phyloP scores from a whole-genome alignment of 2,888 invertebrate species.

The Scrobipalpa costella region DNA sequence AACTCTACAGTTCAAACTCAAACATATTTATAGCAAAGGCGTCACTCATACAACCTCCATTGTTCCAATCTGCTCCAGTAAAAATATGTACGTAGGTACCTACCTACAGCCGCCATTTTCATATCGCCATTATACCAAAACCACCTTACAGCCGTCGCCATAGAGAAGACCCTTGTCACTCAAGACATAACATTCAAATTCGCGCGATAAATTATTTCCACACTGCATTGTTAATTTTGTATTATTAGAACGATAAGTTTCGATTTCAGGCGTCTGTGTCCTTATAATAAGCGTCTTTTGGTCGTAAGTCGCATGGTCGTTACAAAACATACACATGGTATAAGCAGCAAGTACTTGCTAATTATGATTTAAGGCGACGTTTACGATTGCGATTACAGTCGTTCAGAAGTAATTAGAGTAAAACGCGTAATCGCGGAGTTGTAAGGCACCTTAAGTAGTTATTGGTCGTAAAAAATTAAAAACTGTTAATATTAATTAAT shows the following conservation, averaged over 20 bases:
- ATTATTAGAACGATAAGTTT: slow-evolving; percentile 13
- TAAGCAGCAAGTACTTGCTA: slow-evolving; percentile 28
- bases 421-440: slow-evolving; percentile 18
- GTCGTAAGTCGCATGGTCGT: slow-evolving; percentile 24
- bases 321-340: slow-evolving; percentile 8
- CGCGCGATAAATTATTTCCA: slow-evolving; percentile 3
- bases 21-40: slow-evolving; percentile 38
- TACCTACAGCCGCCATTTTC: slow-evolving; percentile 41
- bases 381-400: slow-evolving; percentile 42
- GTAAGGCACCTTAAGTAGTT: slow-evolving; percentile 16
- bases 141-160: background rate
- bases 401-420: slow-evolving; percentile 32
- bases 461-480: slow-evolving; percentile 15
- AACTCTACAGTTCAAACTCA: slow-evolving; percentile 19
- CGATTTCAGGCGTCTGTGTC: background rate
- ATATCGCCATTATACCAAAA: slow-evolving; percentile 29
- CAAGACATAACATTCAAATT: slow-evolving; percentile 26
- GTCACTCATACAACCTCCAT: slow-evolving; percentile 39
- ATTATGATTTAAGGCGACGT: slow-evolving; percentile 46
- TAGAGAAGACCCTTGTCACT: slow-evolving; percentile 22
- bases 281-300: slow-evolving; percentile 26
- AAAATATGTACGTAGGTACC: slow-evolving; percentile 37
- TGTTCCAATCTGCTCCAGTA: slow-evolving; percentile 42
- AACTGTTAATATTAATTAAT: slow-evolving; percentile 9
- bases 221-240: slow-evolving; percentile 25